A percentile compares a stretch with the other conserved stretches of the same genome.
phyloP scores from a whole-genome alignment of 1,140 invertebrate genomes.

The Dendrolimus kikuchii region DNA sequence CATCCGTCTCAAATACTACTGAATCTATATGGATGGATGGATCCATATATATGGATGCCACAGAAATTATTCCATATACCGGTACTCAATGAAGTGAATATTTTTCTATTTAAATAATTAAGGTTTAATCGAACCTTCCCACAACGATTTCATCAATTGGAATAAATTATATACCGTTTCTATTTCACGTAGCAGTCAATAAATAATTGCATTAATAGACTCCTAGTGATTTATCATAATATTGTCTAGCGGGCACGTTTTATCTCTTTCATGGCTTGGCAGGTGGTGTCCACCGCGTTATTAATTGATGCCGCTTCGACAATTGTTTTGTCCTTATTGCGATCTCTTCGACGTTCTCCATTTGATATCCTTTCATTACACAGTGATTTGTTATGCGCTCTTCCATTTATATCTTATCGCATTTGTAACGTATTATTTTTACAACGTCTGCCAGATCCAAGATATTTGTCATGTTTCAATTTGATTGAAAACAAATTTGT shows the following conservation, averaged over 20 bases:
- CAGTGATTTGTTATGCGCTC: too few relatives aligned
- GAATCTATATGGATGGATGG: too few relatives aligned
- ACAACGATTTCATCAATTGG: too few relatives aligned
- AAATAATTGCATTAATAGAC: slow-evolving; percentile 29
- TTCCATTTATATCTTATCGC: too few relatives aligned
- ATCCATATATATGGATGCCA: too few relatives aligned
- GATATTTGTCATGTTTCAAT: too few relatives aligned
- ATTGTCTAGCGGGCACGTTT: slow-evolving; percentile 38
- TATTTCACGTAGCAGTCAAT: slow-evolving; percentile 12
- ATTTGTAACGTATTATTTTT: neutral
- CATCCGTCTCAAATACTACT: too few relatives aligned
- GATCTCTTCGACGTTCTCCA: slow-evolving; percentile 6
- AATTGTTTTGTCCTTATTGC: slow-evolving; percentile 18
- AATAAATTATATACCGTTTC: slow-evolving; percentile 4
- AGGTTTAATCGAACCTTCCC: too few relatives aligned
- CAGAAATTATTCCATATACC: too few relatives aligned
- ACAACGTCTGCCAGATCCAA: neutral
- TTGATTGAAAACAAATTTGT: too few relatives aligned
- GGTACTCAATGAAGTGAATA: too few relatives aligned
- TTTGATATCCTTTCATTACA: neutral
- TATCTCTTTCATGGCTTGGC: slow-evolving; percentile 24
- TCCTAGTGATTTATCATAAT: slow-evolving; percentile 49
- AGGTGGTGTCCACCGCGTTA: slow-evolving; percentile 38
- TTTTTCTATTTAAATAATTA: too few relatives aligned
- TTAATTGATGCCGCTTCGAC: slow-evolving; percentile 39